phyloP scores from a whole-genome alignment of 2,888 invertebrate genomes.

The Drosophila gaucha region DNA sequence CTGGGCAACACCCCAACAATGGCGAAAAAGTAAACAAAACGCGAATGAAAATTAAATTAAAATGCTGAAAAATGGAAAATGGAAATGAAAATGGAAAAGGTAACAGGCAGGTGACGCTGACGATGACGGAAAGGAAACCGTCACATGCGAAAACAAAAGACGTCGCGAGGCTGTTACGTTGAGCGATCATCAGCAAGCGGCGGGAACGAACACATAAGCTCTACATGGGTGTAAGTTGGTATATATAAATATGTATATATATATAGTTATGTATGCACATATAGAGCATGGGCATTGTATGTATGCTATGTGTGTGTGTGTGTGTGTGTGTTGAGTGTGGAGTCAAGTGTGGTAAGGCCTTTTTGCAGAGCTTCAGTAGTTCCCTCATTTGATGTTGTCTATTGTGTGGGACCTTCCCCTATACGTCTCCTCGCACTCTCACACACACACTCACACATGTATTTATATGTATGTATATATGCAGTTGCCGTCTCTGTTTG shows the following conservation, averaged over 20 bases:
- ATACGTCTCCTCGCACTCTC: slow-evolving; percentile 36
- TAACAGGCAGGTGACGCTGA: slow-evolving; percentile 42
- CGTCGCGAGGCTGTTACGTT: slow-evolving; percentile 60
- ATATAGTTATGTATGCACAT: slow-evolving; percentile 3
- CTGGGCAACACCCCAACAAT: slow-evolving; percentile 27
- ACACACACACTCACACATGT: slow-evolving; percentile 5
- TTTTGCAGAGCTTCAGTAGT: slow-evolving; percentile 82
- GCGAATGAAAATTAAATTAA: slow-evolving; percentile 75
- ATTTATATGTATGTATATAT: not conserved
- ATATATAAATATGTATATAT: not conserved
- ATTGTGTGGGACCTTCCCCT: slow-evolving; percentile 59
- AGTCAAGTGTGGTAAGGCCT: slow-evolving; percentile 68
- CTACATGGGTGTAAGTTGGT: slow-evolving; percentile 24
- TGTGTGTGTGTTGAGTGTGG: slow-evolving; percentile 33
- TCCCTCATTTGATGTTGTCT: slow-evolving; percentile 67
- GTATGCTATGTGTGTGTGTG: slow-evolving; percentile 1
- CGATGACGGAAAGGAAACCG: slow-evolving; percentile 49
- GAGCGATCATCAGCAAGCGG: slow-evolving; percentile 61
- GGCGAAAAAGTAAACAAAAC: slow-evolving; percentile 42
- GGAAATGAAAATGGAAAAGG: slow-evolving; percentile 54
- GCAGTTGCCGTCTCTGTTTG: slow-evolving; percentile 28
- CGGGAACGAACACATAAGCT: slow-evolving; percentile 25
- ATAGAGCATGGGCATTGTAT: slow-evolving; percentile 11
- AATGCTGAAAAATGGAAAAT: slow-evolving; percentile 70
- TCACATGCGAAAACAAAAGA: slow-evolving; percentile 66